Conservation (phyloP, 2,113 vertebrate genomes). For the Meleagris gallopavo region DNA sequence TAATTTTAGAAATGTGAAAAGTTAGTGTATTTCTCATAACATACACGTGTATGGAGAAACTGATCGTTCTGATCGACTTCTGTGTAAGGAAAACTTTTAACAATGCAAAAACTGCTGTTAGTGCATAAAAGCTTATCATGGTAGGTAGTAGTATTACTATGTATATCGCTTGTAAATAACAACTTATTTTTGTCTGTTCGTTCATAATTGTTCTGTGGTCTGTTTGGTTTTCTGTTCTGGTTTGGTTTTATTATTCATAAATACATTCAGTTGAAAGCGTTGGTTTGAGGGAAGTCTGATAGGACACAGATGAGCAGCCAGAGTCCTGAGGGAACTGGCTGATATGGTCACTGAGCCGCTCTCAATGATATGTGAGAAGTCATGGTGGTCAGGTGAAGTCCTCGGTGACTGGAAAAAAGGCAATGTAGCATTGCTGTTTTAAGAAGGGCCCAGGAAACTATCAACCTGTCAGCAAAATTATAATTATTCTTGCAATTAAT, state of each 20-base stretch:
- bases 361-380: no score
- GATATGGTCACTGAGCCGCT: no score
- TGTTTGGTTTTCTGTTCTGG: background rate
- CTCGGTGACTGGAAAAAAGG: no score
- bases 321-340: background rate
- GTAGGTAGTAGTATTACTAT: conserved; percentile 17
- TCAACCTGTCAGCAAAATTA: background rate
- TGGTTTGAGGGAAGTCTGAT: background rate
- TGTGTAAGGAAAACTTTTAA: conserved; percentile 60
- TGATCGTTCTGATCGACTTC: conserved; percentile 45
- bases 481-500: background rate
- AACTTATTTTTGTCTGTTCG: conserved; percentile 62
- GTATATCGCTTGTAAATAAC: conserved; percentile 63
- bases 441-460: no score
- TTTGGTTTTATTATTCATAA: conserved; percentile 19
- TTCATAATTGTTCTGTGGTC: background rate
- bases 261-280: background rate
- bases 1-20: conserved; percentile 52
- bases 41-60: background rate
- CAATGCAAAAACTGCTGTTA: conserved; percentile 59
- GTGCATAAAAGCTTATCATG: conserved; percentile 20
- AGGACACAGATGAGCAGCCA: background rate
- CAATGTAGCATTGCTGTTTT: no score
- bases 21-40: conserved; percentile 14
- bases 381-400: no score